Evolutionary conservation across 2,888 invertebrate species (phyloP), one percentile per base, ranked within the genome.

Genomic region (Drosophila tanythrix): DNA sequence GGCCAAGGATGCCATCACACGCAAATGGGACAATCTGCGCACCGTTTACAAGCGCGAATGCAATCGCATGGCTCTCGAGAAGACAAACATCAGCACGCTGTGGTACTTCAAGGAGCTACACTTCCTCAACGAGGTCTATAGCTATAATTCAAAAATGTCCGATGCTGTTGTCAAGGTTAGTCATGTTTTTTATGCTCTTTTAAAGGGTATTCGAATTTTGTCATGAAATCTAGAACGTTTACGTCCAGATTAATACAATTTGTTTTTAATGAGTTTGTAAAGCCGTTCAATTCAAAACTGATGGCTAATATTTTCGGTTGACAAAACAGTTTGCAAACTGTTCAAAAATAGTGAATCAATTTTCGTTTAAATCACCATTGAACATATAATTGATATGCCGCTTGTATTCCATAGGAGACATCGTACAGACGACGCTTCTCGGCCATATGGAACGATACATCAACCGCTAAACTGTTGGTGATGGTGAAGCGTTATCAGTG

Each of bases 31-130:
- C 55, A 92, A 92, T 77, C 82, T 92, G 56, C 88, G 92, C 10
- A 92, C 92, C 10, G 92, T 92, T 3, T 92, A 92, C 72, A 92
- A 92, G 62, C 89, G 92, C n/a, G 92, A 92, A 73, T 92, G 92
- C 62, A 92, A 92, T 84, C 92, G 92, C 7, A 92, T 92, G 92
- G 82, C 92, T 0, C 76, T 91, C 51, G 92, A 92, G 48, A 90
- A 91, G 67, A 92, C 92, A 8, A 92, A 92, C 62, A 83, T 92
- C 10, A 92, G 92, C 71, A 91, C 92, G 3, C 70, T 92, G 35
- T 92, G 92, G 92, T 92, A 92, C 73, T 92, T 92, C 33, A 91
- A 90, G 70, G 92, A 92, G 56, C 67, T 92, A 43, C 90, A 92
- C 57, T 92, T 92, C 35, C 83, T 92, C 18, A 92, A 92, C 75